phyloP scores from a whole-genome alignment of 2,888 invertebrate genomes.

The Andrena haemorrhoa region DNA sequence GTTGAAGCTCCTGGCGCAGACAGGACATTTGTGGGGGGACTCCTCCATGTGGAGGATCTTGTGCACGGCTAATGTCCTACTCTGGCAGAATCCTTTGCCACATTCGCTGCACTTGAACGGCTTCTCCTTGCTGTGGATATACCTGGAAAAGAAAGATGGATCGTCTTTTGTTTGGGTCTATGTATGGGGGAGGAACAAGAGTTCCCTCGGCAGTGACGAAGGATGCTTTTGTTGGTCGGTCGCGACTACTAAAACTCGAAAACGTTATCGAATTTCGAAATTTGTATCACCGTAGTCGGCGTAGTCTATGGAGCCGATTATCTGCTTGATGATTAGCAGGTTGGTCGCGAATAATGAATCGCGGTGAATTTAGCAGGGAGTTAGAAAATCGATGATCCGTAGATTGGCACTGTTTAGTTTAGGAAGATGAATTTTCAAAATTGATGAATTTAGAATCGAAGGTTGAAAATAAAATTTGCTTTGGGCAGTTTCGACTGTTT shows the following conservation, averaged over 20 bases:
- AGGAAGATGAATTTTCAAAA: no score
- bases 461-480: no score
- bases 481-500: no score
- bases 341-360: no score
- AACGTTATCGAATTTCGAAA: neutral
- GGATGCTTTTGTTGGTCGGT: neutral
- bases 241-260: neutral
- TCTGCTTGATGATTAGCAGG: no score
- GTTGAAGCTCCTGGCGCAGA: conserved; percentile 95
- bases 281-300: no score
- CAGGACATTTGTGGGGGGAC: conserved; percentile 96
- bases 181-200: neutral
- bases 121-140: conserved; percentile 99
- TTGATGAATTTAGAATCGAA: no score
- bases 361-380: neutral
- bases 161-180: neutral
- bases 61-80: conserved; percentile 97
- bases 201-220: neutral
- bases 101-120: conserved; percentile 99
- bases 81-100: conserved; percentile 99
- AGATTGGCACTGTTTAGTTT: no score
- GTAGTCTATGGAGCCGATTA: neutral
- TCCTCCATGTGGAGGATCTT: conserved; percentile 97
- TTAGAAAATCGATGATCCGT: no score
- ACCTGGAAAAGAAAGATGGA: conserved; percentile 86